Conservation (phyloP, 2,113 vertebrate genomes). For the Neoarius graeffei region DNA sequence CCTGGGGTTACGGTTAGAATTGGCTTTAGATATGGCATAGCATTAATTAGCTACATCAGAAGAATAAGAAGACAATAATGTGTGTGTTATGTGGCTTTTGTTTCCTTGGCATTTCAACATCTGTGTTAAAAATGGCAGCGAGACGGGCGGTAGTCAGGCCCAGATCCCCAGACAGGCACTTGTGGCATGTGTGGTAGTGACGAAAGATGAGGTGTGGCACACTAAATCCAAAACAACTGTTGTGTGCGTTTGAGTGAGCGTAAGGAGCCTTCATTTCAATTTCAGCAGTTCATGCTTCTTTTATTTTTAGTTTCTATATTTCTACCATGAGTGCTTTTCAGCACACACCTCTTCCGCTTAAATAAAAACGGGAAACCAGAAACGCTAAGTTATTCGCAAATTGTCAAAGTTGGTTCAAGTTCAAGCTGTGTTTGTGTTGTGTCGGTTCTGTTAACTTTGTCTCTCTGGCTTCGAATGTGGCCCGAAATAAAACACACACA, state of each 20-base stretch:
- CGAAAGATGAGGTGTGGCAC: neutral
- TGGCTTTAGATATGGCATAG: neutral
- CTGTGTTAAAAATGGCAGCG: conserved; percentile 25
- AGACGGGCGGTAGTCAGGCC: conserved; percentile 1
- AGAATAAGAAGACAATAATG: neutral
- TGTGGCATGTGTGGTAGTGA: conserved; percentile 9
- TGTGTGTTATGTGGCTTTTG: conserved; percentile 15
- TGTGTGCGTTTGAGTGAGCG: neutral
- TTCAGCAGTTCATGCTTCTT: neutral
- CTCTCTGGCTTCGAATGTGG: neutral
- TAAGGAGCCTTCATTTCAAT: neutral
- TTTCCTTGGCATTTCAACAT: neutral
- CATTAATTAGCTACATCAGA: neutral
- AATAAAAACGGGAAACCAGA: neutral
- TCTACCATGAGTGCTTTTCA: neutral
- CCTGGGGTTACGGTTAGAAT: neutral
- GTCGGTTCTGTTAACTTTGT: neutral
- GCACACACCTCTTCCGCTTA: neutral
- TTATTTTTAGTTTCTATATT: neutral
- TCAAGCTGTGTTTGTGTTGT: neutral
- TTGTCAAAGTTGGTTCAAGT: neutral
- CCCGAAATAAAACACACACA: neutral
- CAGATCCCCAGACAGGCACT: conserved; percentile 10
- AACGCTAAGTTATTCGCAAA: neutral
- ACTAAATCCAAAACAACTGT: conserved; percentile 22